Evolutionary conservation across 2,888 invertebrate species (phyloP).

Genomic region (Cabera pusaria): DNA sequence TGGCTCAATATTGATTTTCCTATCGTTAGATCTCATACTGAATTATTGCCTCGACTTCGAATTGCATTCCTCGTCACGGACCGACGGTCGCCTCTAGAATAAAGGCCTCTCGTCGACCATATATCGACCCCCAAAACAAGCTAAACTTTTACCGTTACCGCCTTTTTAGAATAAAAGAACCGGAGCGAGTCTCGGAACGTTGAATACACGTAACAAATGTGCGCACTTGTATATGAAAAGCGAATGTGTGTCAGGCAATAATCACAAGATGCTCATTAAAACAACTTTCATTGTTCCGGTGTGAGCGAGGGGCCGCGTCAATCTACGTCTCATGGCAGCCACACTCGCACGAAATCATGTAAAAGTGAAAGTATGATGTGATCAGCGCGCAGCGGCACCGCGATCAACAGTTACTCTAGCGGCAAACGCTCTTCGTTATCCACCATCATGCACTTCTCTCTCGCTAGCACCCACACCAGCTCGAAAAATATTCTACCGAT

Average conservation of each 20-base stretch:
- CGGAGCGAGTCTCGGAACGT: conserved; percentile 17
- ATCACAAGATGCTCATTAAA: conserved; percentile 50
- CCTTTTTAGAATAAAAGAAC: conserved; percentile 22
- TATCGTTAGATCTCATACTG: conserved; percentile 21
- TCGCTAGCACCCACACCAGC: too few species aligned
- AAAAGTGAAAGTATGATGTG: conserved; percentile 80
- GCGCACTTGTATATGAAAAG: conserved; percentile 29
- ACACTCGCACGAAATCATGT: conserved; percentile 67
- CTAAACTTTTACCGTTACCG: conserved; percentile 13
- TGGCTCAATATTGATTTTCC: conserved; percentile 21
- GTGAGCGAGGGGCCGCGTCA: conserved; percentile 51
- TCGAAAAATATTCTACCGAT: too few species aligned
- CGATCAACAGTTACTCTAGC: conserved; percentile 37
- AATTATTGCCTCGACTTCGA: conserved; percentile 18
- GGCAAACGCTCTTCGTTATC: conserved; percentile 24
- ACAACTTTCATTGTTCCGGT: conserved; percentile 73
- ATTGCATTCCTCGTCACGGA: conserved; percentile 13
- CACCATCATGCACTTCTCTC: neutral
- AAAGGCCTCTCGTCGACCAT: conserved; percentile 4
- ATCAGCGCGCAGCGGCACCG: conserved; percentile 47
- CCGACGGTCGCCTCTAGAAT: neutral
- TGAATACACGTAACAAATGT: conserved; percentile 23
- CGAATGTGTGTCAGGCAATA: conserved; percentile 41
- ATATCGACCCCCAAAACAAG: conserved; percentile 10
- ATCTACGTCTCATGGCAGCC: conserved; percentile 43